Evolutionary conservation across 2,888 invertebrate species (phyloP).

Genomic region (Brachycybe producta): DNA sequence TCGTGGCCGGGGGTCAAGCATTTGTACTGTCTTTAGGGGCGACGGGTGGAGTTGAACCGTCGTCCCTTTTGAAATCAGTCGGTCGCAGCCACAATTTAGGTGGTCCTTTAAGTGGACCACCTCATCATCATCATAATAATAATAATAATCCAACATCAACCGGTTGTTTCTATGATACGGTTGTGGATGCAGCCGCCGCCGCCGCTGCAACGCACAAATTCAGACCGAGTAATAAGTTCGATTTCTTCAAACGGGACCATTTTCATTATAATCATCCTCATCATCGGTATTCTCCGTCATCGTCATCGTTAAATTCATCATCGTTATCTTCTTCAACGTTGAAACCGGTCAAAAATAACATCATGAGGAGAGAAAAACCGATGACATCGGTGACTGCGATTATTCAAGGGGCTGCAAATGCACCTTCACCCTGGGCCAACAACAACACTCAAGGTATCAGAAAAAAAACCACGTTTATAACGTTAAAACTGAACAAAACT

Average conservation of each 20-base stretch:
- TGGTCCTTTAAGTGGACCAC: neutral
- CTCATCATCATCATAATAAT: neutral
- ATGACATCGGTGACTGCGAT: constrained; percentile 74
- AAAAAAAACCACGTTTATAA: too few relatives aligned
- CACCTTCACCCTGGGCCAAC: too few relatives aligned
- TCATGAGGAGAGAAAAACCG: constrained; percentile 48
- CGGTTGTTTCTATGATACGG: neutral
- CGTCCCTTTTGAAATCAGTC: neutral
- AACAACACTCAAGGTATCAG: too few relatives aligned
- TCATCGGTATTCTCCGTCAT: neutral
- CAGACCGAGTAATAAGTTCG: too few relatives aligned
- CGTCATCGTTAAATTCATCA: neutral
- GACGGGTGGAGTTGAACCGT: neutral
- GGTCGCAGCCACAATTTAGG: too few relatives aligned
- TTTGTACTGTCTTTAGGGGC: neutral
- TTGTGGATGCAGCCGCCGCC: neutral
- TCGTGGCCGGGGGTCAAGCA: constrained; percentile 9
- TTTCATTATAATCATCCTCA: neutral
- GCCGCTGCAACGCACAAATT: neutral
- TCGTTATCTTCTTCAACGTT: neutral
- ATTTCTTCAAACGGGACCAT: too few relatives aligned
- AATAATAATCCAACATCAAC: neutral
- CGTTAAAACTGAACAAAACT: too few relatives aligned
- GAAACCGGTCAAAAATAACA: neutral
- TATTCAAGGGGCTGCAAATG: constrained; percentile 46